These are phyloP conservation scores for Leptopilina syphax DNA, from an alignment of 2,888 invertebrate genomes.

Conservation along the genomic window DNA sequence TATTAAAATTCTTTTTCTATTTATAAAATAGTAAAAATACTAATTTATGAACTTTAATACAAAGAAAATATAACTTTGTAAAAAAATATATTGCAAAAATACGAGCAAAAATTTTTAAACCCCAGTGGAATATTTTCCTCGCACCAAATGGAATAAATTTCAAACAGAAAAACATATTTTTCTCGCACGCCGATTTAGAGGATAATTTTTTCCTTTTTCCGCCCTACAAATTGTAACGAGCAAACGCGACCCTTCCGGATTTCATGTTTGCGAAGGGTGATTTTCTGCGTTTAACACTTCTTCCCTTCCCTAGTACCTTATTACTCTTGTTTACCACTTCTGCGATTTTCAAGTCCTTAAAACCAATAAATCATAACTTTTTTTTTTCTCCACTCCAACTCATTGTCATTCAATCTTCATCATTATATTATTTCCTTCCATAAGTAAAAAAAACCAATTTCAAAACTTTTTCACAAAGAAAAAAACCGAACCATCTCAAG, in stretches of 20 bases:
- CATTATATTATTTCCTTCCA: not conserved
- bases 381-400: not conserved
- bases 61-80: too few relatives aligned
- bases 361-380: not conserved
- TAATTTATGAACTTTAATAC: too few relatives aligned
- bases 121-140: too few relatives aligned
- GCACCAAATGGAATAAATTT: too few relatives aligned
- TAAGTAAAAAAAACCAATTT: not conserved
- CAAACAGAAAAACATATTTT: not conserved
- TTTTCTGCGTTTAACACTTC: slow-evolving; percentile 60
- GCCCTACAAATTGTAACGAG: not conserved
- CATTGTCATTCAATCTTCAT: not conserved
- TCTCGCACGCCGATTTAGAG: not conserved
- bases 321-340: slow-evolving; percentile 67
- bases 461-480: too few relatives aligned
- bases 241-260: slow-evolving; percentile 23
- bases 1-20: too few relatives aligned
- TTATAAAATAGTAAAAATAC: too few relatives aligned
- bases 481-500: too few relatives aligned
- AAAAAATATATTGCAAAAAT: too few relatives aligned
- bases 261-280: slow-evolving; percentile 29
- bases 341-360: slow-evolving; percentile 49
- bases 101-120: too few relatives aligned
- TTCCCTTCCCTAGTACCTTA: slow-evolving; percentile 63
- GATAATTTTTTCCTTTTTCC: not conserved